Evolutionary conservation across 2,797 vertebrate genomes (phyloP), one percentile per base, ranked within the genome.

Genomic region (Hylomyscus alleni): DNA sequence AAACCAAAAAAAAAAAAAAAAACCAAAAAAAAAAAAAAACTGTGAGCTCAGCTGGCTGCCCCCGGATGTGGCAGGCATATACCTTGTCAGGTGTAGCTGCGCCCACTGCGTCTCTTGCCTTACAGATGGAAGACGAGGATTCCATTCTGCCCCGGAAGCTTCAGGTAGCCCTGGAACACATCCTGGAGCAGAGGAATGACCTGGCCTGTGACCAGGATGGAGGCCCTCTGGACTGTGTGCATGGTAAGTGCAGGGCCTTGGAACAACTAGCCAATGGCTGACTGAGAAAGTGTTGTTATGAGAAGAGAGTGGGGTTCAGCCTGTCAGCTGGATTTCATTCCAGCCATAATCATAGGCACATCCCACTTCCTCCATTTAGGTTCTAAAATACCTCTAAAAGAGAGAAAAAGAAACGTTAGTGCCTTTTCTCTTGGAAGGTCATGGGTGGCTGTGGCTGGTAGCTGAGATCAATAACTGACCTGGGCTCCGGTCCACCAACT

Each of bases 141-240:
- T 99, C 99, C 58, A 99, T 99, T 95, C 99, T 99, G 91, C 99
- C 99, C 85, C 99, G 99, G 95, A 99, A 99, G 98, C 99, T 99
- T 97, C 99, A 99, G 98, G 99, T 99, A 0, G 99, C 99, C 87
- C 99, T 99, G 1, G 99, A 99, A 89, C 99, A 99, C 44, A 99
- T 99, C 93, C 98, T 99, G 98, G 99, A 99, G 95, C 99, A 99
- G 98, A 99, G 99, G 98, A 99, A 98, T 12, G 99, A 99, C 91
- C 98, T 99, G 97, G 99, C 99, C 0, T 98, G 96, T 1, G 99
- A 99, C 84, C 99, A 98, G 96, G 99, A 99, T 78, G 99, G 99
- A 88, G 94, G 97, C 97, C 37, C 97, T 93, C 89, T 91, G 3
- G 99, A 98, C 85, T 98, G 99, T 99, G 98, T 98, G 89, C 98